Conservation (phyloP, 2,797 vertebrate genomes). For the Galago senegalensis region DNA sequence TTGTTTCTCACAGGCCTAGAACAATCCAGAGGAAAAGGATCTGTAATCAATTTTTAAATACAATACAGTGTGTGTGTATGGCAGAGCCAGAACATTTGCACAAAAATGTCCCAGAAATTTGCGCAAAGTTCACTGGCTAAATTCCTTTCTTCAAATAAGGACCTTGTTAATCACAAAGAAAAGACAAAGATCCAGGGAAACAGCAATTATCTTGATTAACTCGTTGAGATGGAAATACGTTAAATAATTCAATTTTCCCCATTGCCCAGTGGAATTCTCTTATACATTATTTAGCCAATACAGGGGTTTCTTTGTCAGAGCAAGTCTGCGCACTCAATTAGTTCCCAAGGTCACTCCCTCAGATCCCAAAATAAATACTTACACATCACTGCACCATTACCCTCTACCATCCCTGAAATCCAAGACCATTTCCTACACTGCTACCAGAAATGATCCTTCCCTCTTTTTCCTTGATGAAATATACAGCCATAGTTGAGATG, state of each 20-base stretch:
- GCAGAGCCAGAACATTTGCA: not conserved
- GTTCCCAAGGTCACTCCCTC: conserved; percentile 80
- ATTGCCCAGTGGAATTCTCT: conserved; percentile 79
- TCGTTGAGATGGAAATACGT: conserved; percentile 84
- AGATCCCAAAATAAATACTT: conserved; percentile 61
- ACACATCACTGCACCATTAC: not conserved
- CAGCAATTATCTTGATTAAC: conserved; percentile 88
- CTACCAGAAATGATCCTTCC: not conserved
- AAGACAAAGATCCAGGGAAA: conserved; percentile 84
- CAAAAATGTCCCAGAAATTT: conserved; percentile 73
- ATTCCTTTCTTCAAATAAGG: conserved; percentile 78
- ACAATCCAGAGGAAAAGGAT: conserved; percentile 44
- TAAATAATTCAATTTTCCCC: conserved; percentile 86
- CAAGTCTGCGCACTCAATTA: conserved; percentile 71
- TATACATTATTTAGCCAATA: conserved; percentile 84
- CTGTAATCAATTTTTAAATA: conserved; percentile 72
- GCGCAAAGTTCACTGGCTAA: conserved; percentile 80
- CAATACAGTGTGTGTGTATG: not conserved
- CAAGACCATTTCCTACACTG: conserved; percentile 59
- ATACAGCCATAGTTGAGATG: not conserved
- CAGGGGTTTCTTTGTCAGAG: conserved; percentile 81
- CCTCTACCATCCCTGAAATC: conserved; percentile 67
- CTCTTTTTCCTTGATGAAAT: not conserved
- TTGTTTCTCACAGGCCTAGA: conserved; percentile 44
- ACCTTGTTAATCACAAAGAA: conserved; percentile 84